These are phyloP conservation scores for Lysandra bellargus DNA, from an alignment of 2,888 invertebrate species.

Conservation along the genomic window DNA sequence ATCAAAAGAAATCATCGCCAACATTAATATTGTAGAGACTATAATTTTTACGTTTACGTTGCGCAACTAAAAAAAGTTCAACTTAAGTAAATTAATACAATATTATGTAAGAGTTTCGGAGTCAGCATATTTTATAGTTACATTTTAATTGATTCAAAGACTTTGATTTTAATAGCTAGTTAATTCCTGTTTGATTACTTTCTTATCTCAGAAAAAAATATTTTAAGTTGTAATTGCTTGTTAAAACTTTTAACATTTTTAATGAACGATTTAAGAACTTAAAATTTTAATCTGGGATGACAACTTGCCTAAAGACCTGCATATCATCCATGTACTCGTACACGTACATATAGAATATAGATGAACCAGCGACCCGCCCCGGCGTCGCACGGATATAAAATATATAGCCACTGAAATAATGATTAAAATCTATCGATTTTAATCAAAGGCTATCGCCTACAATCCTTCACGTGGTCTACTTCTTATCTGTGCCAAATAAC, in stretches of 20 bases:
- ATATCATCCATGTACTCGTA: too few relatives aligned
- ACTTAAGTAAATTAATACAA: constrained; percentile 13
- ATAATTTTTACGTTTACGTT: neutral
- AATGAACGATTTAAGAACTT: neutral
- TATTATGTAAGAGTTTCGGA: neutral
- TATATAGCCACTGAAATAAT: too few relatives aligned
- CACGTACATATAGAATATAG: too few relatives aligned
- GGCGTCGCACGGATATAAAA: too few relatives aligned
- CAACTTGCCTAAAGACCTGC: too few relatives aligned
- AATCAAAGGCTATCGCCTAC: too few relatives aligned
- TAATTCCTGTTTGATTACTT: neutral
- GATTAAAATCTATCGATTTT: too few relatives aligned
- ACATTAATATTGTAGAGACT: constrained; percentile 4
- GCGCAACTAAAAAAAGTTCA: neutral
- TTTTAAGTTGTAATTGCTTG: neutral
- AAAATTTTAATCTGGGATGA: neutral
- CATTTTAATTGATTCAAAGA: neutral
- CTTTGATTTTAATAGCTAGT: neutral
- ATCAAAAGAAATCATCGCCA: constrained; percentile 14
- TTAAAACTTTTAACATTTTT: neutral
- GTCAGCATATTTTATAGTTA: neutral
- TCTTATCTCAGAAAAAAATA: neutral
- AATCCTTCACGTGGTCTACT: too few relatives aligned
- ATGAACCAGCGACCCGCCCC: too few relatives aligned
- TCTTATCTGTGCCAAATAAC: too few relatives aligned